Conservation (phyloP, 1,140 invertebrate genomes). For the Heliconius congener region DNA sequence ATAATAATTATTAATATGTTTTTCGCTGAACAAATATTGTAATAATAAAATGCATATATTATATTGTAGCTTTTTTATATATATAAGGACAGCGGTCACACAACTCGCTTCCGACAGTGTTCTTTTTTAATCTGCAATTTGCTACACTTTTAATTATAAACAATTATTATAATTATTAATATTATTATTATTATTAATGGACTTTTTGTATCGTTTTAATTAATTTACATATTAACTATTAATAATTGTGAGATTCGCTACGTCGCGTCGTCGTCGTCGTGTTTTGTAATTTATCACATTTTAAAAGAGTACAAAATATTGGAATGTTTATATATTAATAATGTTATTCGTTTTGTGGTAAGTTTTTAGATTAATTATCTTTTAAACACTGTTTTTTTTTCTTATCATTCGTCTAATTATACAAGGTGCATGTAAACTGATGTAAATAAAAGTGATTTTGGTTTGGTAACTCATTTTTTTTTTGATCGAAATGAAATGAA, state of each 20-base stretch:
- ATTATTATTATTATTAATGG: constrained; percentile 42
- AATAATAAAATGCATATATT: background rate
- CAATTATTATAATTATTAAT: constrained; percentile 64
- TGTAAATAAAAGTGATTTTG: constrained; percentile 81
- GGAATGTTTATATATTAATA: constrained; percentile 59
- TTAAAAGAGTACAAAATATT: constrained; percentile 79
- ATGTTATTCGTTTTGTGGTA: constrained; percentile 48
- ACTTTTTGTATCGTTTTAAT: constrained; percentile 23
- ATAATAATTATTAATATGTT: constrained; percentile 7
- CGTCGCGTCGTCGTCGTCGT: constrained; percentile 64
- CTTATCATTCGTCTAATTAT: constrained; percentile 73
- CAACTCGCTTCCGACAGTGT: constrained; percentile 50
- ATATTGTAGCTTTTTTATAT: background rate
- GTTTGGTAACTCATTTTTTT: constrained; percentile 60
- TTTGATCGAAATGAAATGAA: constrained; percentile 26
- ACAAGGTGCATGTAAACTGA: constrained; percentile 70
- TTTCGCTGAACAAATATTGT: background rate
- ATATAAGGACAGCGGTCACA: background rate
- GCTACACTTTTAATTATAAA: constrained; percentile 42
- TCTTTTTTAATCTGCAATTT: constrained; percentile 62
- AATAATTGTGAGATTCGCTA: constrained; percentile 63
- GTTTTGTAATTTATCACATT: constrained; percentile 81
- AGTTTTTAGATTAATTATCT: constrained; percentile 70
- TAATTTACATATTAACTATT: constrained; percentile 70
- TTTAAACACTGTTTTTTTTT: constrained; percentile 75